These are phyloP conservation scores for Tuberolachnus salignus DNA, from an alignment of 2,888 invertebrate genomes.

Conservation along the genomic window DNA sequence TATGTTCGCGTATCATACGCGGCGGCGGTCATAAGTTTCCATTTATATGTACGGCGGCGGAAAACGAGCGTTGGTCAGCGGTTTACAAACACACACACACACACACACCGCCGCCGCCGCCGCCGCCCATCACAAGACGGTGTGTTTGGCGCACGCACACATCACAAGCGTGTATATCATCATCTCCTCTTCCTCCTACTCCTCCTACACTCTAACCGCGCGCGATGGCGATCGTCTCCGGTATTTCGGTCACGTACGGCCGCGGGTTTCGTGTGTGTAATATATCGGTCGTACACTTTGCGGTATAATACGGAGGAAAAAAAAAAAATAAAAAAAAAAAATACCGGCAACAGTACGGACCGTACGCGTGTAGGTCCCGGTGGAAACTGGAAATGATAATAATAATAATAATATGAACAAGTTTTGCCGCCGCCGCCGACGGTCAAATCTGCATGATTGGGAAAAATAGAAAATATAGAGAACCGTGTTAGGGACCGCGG, in stretches of 20 bases:
- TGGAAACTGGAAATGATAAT: conserved; percentile 22
- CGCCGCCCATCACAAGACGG: neutral
- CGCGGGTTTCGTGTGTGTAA: conserved; percentile 33
- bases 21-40: conserved; percentile 37
- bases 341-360: neutral
- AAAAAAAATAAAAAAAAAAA: neutral
- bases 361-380: neutral
- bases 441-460: conserved; percentile 56
- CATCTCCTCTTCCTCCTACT: neutral
- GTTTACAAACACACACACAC: neutral
- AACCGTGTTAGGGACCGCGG: neutral
- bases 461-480: conserved; percentile 20
- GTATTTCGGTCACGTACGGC: conserved; percentile 50
- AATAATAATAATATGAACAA: conserved; percentile 40
- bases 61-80: conserved; percentile 48
- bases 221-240: conserved; percentile 12
- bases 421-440: neutral
- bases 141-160: too few species aligned
- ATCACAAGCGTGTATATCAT: neutral
- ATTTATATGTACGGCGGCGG: conserved; percentile 33
- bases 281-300: conserved; percentile 34
- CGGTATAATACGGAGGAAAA: neutral
- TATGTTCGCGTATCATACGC: conserved; percentile 12
- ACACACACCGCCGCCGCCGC: too few species aligned
- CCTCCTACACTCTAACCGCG: too few species aligned